Evolutionary conservation across 2,888 invertebrate species (phyloP).

Genomic region (Nebria salina): DNA sequence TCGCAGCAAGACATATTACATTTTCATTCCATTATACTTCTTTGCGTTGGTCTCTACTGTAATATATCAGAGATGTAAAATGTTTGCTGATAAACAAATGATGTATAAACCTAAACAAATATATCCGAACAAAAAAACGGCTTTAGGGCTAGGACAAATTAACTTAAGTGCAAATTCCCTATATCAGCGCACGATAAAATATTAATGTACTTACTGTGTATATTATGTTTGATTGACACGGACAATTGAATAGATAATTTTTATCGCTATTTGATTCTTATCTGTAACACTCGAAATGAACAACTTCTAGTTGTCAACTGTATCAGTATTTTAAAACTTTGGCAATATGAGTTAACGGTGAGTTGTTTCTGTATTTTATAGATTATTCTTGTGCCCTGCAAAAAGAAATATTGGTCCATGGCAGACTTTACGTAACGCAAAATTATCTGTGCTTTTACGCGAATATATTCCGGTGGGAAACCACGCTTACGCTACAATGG

Average conservation of each 20-base stretch:
- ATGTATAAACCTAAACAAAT: too few relatives aligned
- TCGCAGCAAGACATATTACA: too few relatives aligned
- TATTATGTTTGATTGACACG: background rate
- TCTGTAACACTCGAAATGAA: background rate
- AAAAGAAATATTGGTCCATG: conserved; percentile 95
- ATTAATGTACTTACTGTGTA: background rate
- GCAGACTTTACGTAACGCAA: conserved; percentile 94
- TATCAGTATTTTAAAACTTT: background rate
- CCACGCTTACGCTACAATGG: conserved; percentile 83
- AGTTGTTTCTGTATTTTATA: conserved; percentile 61
- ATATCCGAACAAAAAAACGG: too few relatives aligned
- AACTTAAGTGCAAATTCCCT: too few relatives aligned
- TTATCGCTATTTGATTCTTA: background rate
- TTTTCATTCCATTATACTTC: too few relatives aligned
- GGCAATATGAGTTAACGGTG: conserved; percentile 4
- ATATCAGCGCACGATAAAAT: background rate
- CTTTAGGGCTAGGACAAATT: too few relatives aligned
- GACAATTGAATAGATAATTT: background rate
- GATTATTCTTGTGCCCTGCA: conserved; percentile 98
- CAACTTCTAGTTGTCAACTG: background rate
- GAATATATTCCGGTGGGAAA: conserved; percentile 98
- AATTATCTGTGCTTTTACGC: conserved; percentile 97
- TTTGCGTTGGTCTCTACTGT: too few relatives aligned
- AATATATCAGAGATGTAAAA: too few relatives aligned
- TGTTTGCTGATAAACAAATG: too few relatives aligned